phyloP scores from a whole-genome alignment of 1,140 invertebrate genomes.

The Diabrotica undecimpunctata region DNA sequence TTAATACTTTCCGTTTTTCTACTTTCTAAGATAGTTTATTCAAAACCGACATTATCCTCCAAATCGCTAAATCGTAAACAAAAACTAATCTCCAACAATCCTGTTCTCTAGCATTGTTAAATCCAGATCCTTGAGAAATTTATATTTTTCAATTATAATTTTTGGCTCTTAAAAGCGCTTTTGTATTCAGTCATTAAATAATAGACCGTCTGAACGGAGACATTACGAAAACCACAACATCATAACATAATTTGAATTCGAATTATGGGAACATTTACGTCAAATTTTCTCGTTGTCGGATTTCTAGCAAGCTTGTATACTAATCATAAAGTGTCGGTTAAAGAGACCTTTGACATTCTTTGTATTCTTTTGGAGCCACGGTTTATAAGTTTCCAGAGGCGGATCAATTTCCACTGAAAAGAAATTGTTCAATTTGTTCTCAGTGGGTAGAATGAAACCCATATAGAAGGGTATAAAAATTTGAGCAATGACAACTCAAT shows the following conservation, averaged over 20 bases:
- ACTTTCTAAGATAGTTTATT: too few species aligned
- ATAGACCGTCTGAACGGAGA: constrained; percentile 1
- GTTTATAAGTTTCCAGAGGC: not conserved
- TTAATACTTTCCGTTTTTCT: too few species aligned
- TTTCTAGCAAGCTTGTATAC: not conserved
- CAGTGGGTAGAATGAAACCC: too few species aligned
- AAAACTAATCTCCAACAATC: not conserved
- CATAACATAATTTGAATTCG: constrained; percentile 2
- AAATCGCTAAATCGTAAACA: too few species aligned
- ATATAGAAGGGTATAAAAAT: too few species aligned
- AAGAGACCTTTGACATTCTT: not conserved
- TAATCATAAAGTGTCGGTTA: constrained; percentile 2
- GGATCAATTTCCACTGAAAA: not conserved
- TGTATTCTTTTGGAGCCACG: not conserved
- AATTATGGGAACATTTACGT: not conserved
- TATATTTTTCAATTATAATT: constrained; percentile 3
- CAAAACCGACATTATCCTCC: too few species aligned
- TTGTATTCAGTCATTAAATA: constrained; percentile 1
- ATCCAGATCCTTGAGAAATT: not conserved
- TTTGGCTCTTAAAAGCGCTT: constrained; percentile 2
- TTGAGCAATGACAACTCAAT: too few species aligned
- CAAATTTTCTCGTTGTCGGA: not conserved
- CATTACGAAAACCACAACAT: constrained; percentile 2
- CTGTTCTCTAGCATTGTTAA: not conserved
- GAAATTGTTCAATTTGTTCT: too few species aligned